phyloP scores from a whole-genome alignment of 2,113 vertebrate genomes.

The Cygnus buccinator region DNA sequence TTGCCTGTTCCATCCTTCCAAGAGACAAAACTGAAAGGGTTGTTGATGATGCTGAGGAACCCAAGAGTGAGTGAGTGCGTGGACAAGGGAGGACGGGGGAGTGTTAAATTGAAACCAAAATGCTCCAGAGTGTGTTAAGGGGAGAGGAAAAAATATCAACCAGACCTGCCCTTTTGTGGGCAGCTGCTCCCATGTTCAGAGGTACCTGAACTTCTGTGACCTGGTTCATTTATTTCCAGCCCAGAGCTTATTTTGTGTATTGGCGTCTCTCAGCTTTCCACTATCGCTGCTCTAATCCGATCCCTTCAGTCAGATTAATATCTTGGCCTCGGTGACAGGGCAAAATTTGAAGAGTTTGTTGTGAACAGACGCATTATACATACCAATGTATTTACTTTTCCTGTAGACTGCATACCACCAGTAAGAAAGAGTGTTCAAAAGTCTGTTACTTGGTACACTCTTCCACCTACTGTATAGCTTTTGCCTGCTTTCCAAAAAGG shows the following conservation, averaged over 20 bases:
- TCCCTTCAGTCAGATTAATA: background rate
- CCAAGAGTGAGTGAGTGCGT: background rate
- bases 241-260: background rate
- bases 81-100: background rate
- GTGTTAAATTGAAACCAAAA: background rate
- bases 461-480: conserved; percentile 85
- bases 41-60: background rate
- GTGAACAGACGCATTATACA: conserved; percentile 63
- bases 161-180: background rate
- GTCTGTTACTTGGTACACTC: conserved; percentile 86
- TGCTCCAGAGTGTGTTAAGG: background rate
- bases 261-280: background rate
- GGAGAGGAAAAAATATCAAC: background rate
- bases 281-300: background rate
- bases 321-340: conserved; percentile 5
- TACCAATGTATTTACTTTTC: conserved; percentile 83
- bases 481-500: conserved; percentile 82
- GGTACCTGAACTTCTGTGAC: conserved; percentile 60
- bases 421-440: conserved; percentile 87
- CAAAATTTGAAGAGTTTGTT: background rate
- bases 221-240: background rate
- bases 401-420: conserved; percentile 81
- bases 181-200: conserved; percentile 58
- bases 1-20: background rate
- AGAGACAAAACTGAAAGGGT: background rate